Evolutionary conservation across 2,113 vertebrate species (phyloP).

Genomic region (Triplophysa siluroides): DNA sequence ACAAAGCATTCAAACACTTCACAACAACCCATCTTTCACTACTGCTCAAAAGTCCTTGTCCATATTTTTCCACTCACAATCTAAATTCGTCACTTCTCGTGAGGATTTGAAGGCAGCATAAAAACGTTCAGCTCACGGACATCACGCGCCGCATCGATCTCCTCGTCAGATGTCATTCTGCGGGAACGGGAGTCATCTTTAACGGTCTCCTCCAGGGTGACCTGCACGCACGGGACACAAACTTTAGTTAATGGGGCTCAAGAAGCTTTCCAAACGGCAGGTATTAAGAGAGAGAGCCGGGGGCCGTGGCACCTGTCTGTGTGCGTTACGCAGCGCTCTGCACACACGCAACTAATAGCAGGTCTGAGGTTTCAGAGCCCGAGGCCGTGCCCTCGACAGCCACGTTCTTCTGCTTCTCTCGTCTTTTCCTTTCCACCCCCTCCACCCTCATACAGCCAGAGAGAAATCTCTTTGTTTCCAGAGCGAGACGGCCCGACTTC

Average conservation of each 20-base stretch:
- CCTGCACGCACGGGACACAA: slow-evolving; percentile 11
- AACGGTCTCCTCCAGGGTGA: not conserved
- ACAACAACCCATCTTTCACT: too few relatives aligned
- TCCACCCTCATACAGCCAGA: not conserved
- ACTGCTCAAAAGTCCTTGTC: not conserved
- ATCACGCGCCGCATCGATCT: not conserved
- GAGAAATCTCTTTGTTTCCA: slow-evolving; percentile 7
- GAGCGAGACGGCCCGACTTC: not conserved
- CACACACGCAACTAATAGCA: slow-evolving; percentile 32
- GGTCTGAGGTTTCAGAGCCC: slow-evolving; percentile 43
- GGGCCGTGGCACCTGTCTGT: slow-evolving; percentile 15
- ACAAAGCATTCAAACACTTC: too few relatives aligned
- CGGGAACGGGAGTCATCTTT: not conserved
- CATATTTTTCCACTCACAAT: not conserved
- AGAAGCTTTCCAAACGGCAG: not conserved
- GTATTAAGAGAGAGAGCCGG: not conserved
- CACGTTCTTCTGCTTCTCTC: not conserved
- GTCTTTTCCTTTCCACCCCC: slow-evolving; percentile 31
- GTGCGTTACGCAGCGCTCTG: not conserved
- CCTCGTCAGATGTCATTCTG: slow-evolving; percentile 21
- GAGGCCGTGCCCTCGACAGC: slow-evolving; percentile 34
- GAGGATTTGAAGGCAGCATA: slow-evolving; percentile 9
- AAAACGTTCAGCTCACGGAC: slow-evolving; percentile 2
- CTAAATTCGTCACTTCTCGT: not conserved
- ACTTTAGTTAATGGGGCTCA: not conserved